A percentile compares a stretch with the other conserved stretches of the same genome.
Evolutionary conservation across 2,113 vertebrate species (phyloP).

Genomic region (Atherinomorus stipes): DNA sequence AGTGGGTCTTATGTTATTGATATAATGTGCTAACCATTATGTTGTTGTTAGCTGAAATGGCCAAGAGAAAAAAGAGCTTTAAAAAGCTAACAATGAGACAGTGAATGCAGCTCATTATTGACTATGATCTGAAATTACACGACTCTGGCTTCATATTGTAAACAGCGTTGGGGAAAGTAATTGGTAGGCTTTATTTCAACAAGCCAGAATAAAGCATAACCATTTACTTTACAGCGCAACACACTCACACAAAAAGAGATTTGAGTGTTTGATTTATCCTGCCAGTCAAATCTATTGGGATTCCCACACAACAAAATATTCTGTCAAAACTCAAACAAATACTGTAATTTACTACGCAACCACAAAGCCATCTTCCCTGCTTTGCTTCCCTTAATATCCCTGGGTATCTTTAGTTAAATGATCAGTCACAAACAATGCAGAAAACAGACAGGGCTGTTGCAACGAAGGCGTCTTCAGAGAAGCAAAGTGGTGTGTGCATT

Average conservation of each 20-base stretch:
- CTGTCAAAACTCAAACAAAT: slow-evolving; percentile 46
- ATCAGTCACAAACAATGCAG: slow-evolving; percentile 49
- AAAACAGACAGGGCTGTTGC: slow-evolving; percentile 35
- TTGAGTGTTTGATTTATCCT: slow-evolving; percentile 16
- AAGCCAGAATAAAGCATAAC: not conserved
- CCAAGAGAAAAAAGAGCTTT: slow-evolving; percentile 22
- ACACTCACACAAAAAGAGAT: slow-evolving; percentile 12
- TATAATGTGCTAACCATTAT: slow-evolving; percentile 62
- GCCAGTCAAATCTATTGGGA: slow-evolving; percentile 13
- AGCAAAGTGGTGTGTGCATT: slow-evolving; percentile 48
- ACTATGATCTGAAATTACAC: slow-evolving; percentile 18
- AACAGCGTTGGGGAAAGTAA: not conserved
- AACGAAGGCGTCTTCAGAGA: slow-evolving; percentile 34
- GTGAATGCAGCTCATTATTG: slow-evolving; percentile 21
- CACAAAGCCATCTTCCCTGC: slow-evolving; percentile 32
- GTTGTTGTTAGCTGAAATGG: slow-evolving; percentile 48
- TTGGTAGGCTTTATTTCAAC: slow-evolving; percentile 16
- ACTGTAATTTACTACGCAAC: slow-evolving; percentile 32
- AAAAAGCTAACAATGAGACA: slow-evolving; percentile 14
- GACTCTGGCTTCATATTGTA: not conserved
- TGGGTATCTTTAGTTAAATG: slow-evolving; percentile 37
- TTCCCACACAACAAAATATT: slow-evolving; percentile 15
- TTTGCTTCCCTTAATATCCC: slow-evolving; percentile 46
- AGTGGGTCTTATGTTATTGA: slow-evolving; percentile 67
- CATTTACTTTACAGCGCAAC: slow-evolving; percentile 25